phyloP scores from a whole-genome alignment of 2,888 invertebrate genomes.

The Scaeva pyrastri region DNA sequence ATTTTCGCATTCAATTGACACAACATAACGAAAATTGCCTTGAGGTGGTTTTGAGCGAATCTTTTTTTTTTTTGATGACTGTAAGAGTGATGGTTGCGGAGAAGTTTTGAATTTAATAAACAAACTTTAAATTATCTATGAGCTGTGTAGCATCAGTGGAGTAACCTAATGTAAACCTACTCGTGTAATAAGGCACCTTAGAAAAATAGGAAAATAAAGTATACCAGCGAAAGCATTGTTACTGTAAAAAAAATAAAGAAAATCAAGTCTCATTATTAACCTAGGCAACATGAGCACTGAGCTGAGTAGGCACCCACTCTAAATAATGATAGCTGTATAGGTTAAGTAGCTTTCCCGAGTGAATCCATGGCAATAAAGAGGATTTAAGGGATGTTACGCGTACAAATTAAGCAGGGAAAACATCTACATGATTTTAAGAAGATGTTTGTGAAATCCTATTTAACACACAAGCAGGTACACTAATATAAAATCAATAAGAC shows the following conservation, averaged over 20 bases:
- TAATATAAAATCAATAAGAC: background rate
- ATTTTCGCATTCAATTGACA: slow-evolving; percentile 74
- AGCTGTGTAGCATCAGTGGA: background rate
- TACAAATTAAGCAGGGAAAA: slow-evolving; percentile 42
- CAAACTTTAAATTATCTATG: slow-evolving; percentile 9
- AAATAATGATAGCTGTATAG: background rate
- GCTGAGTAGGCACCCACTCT: slow-evolving; percentile 3
- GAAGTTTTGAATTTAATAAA: slow-evolving; percentile 4
- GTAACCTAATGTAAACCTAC: background rate
- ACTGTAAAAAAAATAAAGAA: background rate
- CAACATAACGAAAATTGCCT: slow-evolving; percentile 68
- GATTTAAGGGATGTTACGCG: slow-evolving; percentile 43
- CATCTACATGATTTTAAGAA: background rate
- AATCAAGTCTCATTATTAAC: slow-evolving; percentile 57
- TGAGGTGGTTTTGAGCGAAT: slow-evolving; percentile 31
- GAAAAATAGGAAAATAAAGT: background rate
- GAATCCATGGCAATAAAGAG: slow-evolving; percentile 61
- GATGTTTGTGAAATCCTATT: background rate
- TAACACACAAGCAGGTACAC: background rate
- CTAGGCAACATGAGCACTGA: slow-evolving; percentile 65
- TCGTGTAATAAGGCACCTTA: background rate
- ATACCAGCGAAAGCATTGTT: background rate
- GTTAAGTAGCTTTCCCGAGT: slow-evolving; percentile 20
- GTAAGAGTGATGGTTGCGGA: background rate
- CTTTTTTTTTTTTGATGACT: slow-evolving; percentile 8